Evolutionary conservation across 2,113 vertebrate species (phyloP).

Genomic region (Coptodon rendalli): DNA sequence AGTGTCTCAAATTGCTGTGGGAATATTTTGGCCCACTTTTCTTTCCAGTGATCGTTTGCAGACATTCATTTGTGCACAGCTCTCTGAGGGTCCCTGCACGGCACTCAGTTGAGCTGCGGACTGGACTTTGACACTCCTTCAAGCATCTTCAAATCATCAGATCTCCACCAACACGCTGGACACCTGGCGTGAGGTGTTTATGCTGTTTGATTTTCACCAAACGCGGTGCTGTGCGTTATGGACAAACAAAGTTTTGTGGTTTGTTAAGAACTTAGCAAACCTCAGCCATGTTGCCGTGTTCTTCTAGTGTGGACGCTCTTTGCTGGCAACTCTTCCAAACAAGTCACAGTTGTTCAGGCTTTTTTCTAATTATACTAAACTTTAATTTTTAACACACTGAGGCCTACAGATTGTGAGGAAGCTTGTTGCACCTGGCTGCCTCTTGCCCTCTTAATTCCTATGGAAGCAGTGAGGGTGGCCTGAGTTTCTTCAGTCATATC

Average conservation of each 20-base stretch:
- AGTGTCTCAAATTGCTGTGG: not conserved
- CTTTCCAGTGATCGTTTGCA: not conserved
- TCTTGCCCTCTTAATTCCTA: not conserved
- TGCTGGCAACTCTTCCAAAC: not conserved
- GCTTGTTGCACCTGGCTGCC: not conserved
- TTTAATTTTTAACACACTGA: accelerated
- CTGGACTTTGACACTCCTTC: not conserved
- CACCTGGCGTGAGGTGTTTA: not conserved
- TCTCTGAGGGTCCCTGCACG: not conserved
- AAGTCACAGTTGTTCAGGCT: not conserved
- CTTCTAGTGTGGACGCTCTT: not conserved
- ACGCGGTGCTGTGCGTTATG: not conserved
- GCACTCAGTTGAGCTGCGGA: not conserved
- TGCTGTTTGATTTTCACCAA: not conserved
- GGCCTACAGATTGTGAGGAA: not conserved
- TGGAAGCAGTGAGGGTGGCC: not conserved
- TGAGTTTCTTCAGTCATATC: not conserved
- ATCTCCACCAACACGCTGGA: not conserved
- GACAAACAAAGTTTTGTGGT: not conserved
- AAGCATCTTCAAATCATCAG: not conserved
- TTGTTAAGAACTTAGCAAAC: not conserved
- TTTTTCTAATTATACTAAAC: not conserved
- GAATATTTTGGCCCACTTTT: not conserved
- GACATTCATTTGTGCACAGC: not conserved
- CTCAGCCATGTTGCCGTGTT: not conserved